Evolutionary conservation across 2,888 invertebrate genomes (phyloP), one percentile per base, ranked within the genome.

Genomic region (Fragum fragum): DNA sequence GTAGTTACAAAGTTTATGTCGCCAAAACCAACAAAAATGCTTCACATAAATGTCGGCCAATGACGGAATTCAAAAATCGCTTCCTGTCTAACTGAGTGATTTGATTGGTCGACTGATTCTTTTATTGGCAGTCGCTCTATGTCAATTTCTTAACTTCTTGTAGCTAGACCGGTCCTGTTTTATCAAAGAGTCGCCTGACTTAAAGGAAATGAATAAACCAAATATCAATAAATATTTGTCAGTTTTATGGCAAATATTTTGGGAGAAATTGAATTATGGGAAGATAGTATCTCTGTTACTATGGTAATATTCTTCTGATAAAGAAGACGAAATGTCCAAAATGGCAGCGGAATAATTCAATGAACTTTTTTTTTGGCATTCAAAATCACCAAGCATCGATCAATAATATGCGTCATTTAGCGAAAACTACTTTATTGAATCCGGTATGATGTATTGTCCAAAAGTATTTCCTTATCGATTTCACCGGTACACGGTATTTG

Each of bases 161-260:
- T n/a, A n/a, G n/a, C n/a, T n/a, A n/a, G n/a, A n/a, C n/a, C n/a
- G n/a, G n/a, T n/a, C n/a, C n/a, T n/a, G n/a, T n/a, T n/a, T n/a
- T n/a, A n/a, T n/a, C n/a, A n/a, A n/a, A n/a, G n/a, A n/a, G n/a
- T 23, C 23, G 23, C 14, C 23, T 1, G 53, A 59, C 23, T 21
- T 28, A 59, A 18, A 59, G 28, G 16, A 59, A 14, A 26, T 2
- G 23, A 59, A 18, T 26, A 23, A 18, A 59, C 16, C 21, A 28
- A 59, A 23, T 23, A 59, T 59, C 53, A 53, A 23, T 23, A 57
- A 57, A 57, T 57, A 57, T 28, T 47, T 47, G 47, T 47, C 47
- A 47, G 47, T 18, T 18, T 47, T 47, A 47, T 47, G n/a, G 47
- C 47, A 14, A 47, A 47, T 47, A 47, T 47, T 47, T 47, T 47